A percentile compares a stretch with the other conserved stretches of the same genome.
phyloP scores from a whole-genome alignment of 2,113 vertebrate genomes.

The Pseudorhombus dupliciocellatus region DNA sequence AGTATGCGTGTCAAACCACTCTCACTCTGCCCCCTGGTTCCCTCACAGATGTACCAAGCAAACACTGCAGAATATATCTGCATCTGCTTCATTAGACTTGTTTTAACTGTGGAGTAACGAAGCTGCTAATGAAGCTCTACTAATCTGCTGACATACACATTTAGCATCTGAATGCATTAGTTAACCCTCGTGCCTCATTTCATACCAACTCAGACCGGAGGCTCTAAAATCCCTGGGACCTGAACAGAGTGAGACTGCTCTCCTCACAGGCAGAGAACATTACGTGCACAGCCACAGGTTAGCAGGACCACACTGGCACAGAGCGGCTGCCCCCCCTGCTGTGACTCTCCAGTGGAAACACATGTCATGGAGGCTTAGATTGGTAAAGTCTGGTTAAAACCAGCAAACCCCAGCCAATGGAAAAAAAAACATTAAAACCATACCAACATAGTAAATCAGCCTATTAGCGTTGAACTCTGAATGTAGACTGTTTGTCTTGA shows the following conservation, averaged over 20 bases:
- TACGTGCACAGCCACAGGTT: background rate
- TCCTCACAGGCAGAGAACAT: background rate
- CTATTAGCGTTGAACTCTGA: background rate
- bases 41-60: too few relatives aligned
- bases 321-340: background rate
- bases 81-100: background rate
- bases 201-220: too few relatives aligned
- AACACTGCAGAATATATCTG: too few relatives aligned
- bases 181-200: too few relatives aligned
- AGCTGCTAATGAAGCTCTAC: background rate
- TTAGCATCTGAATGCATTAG: too few relatives aligned
- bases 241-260: background rate
- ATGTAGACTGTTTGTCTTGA: too few relatives aligned
- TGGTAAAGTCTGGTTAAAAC: background rate
- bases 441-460: background rate
- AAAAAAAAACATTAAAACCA: background rate
- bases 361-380: background rate
- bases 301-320: background rate
- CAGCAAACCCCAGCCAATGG: background rate
- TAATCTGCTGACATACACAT: too few relatives aligned
- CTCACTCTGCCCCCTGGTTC: too few relatives aligned
- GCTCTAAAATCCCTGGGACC: too few relatives aligned
- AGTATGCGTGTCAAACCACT: too few relatives aligned
- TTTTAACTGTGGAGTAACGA: background rate
- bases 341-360: background rate